Evolutionary conservation across 2,113 vertebrate genomes (phyloP).

Genomic region (Uropsilus gracilis): DNA sequence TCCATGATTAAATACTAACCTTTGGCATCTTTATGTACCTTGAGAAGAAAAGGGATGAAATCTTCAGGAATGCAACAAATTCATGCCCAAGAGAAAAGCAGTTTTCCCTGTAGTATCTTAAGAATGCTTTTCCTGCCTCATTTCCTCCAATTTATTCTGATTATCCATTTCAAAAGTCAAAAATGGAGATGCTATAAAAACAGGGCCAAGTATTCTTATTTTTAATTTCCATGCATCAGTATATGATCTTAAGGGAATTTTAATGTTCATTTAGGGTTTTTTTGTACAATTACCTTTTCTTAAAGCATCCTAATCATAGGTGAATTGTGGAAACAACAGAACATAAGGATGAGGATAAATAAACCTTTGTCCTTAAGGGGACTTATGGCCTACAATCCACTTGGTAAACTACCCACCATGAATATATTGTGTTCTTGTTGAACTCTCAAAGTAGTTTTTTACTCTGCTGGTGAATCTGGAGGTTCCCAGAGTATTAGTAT

Average conservation of each 20-base stretch:
- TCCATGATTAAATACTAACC: slow-evolving; percentile 39
- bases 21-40: background rate
- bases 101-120: slow-evolving; percentile 16
- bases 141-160: slow-evolving; percentile 16
- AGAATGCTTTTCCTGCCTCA: background rate
- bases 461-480: slow-evolving; percentile 19
- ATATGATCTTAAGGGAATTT: background rate
- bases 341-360: background rate
- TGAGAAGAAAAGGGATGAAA: background rate
- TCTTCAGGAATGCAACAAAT: slow-evolving; percentile 18
- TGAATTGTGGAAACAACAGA: background rate
- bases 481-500: background rate
- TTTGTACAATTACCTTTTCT: background rate
- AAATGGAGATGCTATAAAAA: background rate
- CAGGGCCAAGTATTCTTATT: background rate
- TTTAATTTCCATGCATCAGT: slow-evolving; percentile 10
- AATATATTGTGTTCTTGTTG: background rate
- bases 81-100: background rate
- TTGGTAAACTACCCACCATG: background rate
- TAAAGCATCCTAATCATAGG: background rate
- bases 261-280: slow-evolving; percentile 9
- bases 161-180: slow-evolving; percentile 37
- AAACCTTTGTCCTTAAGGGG: background rate
- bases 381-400: background rate
- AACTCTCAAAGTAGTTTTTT: background rate